These are phyloP conservation scores for Aplysina aerophoba DNA, from an alignment of 37 sponge, comb jelly and placozoan genomes.

Conservation along the genomic window DNA sequence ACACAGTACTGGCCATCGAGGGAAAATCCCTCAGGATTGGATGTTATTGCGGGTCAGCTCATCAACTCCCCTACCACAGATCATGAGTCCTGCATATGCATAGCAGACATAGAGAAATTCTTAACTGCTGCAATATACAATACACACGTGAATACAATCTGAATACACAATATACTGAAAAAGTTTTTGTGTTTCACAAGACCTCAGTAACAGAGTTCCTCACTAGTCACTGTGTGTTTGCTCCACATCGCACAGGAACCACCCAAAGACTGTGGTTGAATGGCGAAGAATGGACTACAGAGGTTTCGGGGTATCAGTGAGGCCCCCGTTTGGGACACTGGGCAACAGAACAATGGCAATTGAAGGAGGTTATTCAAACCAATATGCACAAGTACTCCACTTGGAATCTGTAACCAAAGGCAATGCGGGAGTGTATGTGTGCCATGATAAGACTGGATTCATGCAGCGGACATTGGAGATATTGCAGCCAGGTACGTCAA, in stretches of 20 bases:
- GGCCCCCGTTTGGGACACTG: not conserved
- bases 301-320: not conserved
- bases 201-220: too few relatives aligned
- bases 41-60: constrained; percentile 12
- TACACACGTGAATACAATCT: too few relatives aligned
- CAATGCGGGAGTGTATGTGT: not conserved
- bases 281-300: not conserved
- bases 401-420: not conserved
- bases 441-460: constrained; percentile 9
- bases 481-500: not conserved
- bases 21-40: not conserved
- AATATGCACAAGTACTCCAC: not conserved
- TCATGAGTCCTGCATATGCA: too few relatives aligned
- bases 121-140: too few relatives aligned
- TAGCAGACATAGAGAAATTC: not conserved
- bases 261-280: not conserved
- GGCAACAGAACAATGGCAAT: not conserved
- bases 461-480: not conserved
- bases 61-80: too few relatives aligned
- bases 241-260: not conserved
- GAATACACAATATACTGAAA: too few relatives aligned
- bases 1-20: not conserved
- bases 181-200: too few relatives aligned
- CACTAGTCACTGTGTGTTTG: too few relatives aligned
- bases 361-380: not conserved